Percentiles rank a stretch among this genome's conserved stretches.
Conservation (phyloP, 2,888 invertebrate genomes). For the Bombylius major region DNA sequence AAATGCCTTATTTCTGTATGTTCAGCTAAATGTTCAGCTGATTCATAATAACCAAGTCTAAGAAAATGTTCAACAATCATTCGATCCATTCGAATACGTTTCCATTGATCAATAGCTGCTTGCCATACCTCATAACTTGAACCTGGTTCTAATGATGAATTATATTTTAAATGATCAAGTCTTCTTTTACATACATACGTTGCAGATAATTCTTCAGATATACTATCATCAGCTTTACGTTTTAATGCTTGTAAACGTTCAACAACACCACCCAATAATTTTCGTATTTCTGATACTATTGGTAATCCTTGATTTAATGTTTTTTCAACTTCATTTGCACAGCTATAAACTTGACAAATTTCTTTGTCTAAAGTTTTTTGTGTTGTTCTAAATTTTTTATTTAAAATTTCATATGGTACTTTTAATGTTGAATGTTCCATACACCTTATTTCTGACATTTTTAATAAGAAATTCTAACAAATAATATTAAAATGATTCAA, state of each 20-base stretch:
- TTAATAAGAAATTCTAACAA: constrained; percentile 11
- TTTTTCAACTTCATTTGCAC: constrained; percentile 53
- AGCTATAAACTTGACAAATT: constrained; percentile 73
- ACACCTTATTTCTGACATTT: constrained; percentile 85
- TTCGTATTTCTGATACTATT: constrained; percentile 58
- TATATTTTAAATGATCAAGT: constrained; percentile 67
- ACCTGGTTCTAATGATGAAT: constrained; percentile 25
- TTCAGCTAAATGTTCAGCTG: constrained; percentile 77
- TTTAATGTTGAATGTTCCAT: constrained; percentile 93
- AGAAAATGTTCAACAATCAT: constrained; percentile 96
- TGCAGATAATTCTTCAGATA: constrained; percentile 81
- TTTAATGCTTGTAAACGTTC: constrained; percentile 83
- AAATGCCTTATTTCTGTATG: constrained; percentile 70
- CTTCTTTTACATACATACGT: constrained; percentile 85
- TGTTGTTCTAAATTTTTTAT: constrained; percentile 90
- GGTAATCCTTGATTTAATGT: constrained; percentile 12
- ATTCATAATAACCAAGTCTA: constrained; percentile 87
- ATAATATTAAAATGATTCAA: too few relatives aligned
- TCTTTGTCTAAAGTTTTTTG: constrained; percentile 91
- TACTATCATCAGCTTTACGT: constrained; percentile 87
- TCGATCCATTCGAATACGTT: constrained; percentile 65
- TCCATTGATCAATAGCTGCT: constrained; percentile 34
- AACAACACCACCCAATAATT: constrained; percentile 75
- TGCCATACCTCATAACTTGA: constrained; percentile 27
- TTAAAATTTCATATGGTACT: constrained; percentile 95